Evolutionary conservation across 2,888 invertebrate genomes (phyloP), one percentile per base, ranked within the genome.

Genomic region (Glyphotaelius pellucidus): DNA sequence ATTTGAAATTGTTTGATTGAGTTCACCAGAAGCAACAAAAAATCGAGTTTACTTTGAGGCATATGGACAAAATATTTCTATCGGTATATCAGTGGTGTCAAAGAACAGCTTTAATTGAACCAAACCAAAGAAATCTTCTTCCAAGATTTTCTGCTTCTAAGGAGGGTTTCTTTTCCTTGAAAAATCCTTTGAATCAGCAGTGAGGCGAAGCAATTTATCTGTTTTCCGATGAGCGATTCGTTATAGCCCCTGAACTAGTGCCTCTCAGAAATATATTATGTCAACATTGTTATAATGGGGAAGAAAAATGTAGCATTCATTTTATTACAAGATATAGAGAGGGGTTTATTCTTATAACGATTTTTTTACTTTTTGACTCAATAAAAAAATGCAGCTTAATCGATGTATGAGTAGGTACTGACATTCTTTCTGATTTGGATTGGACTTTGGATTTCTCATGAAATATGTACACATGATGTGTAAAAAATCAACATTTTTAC

Each of bases 201-300:
- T 67, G 67, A 67, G 67, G 7, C 25, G 67, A 25, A 67, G 25
- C 25, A n/a, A 67, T 25, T 67, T 67, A n/a, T 25, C 25, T 25
- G 47, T 67, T 19, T 67, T 67, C 25, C 25, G 67, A 67, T 67
- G 25, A 81, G 67, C 67, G 25, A 67, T 67, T 67, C 67, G 25
- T 67, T 67, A 19, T 19, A 67, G 25, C 15, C 25, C 32, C 81
- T 1, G 15, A 81, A 86, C 38, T 47, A 42, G 25, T 14, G n/a
- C 7, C n/a, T 38, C 32, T 85, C 35, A 35, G 38, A 85, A 85
- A 85, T 85, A 38, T 25, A 85, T 85, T 38, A 25, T n/a, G 85
- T 38, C n/a, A 35, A n/a, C 32, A 85, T 25, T 38, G 9, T n/a
- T n/a, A 52, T 52, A 52, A 52, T 15, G 52, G 52, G 52, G 19